phyloP scores from a whole-genome alignment of 1,140 invertebrate species.

The Drosophila murphyi region DNA sequence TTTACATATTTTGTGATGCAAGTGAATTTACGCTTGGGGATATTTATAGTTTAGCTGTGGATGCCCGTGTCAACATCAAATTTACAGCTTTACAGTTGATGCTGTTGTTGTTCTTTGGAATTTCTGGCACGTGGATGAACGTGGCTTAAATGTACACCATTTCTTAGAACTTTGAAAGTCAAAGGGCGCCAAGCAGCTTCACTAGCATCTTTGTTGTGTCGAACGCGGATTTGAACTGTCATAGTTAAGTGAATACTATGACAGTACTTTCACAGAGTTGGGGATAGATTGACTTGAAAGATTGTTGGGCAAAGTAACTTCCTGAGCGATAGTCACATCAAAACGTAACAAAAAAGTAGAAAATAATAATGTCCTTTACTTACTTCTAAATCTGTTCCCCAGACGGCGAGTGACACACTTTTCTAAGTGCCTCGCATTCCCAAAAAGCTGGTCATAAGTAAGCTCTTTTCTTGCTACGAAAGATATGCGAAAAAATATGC shows the following conservation, averaged over 20 bases:
- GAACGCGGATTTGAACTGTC: neutral
- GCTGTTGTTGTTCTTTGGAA: neutral
- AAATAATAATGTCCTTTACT: neutral
- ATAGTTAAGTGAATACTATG: neutral
- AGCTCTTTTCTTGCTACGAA: neutral
- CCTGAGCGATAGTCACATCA: no score
- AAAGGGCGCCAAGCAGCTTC: neutral
- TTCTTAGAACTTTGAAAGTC: neutral
- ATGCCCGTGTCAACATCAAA: neutral
- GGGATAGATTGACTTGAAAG: neutral
- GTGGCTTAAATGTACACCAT: neutral
- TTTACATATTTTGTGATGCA: neutral
- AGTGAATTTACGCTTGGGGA: neutral
- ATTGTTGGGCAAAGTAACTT: neutral
- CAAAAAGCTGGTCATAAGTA: neutral
- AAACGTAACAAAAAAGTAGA: neutral
- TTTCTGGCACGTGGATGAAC: neutral
- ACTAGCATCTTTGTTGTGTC: neutral
- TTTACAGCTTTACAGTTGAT: neutral
- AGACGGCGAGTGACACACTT: neutral
- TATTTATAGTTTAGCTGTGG: neutral
- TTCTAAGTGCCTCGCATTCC: neutral
- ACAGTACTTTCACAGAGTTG: neutral
- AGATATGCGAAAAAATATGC: neutral
- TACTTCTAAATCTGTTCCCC: neutral